phyloP scores from a whole-genome alignment of 2,113 vertebrate species.

The Notarius lentiginosus region DNA sequence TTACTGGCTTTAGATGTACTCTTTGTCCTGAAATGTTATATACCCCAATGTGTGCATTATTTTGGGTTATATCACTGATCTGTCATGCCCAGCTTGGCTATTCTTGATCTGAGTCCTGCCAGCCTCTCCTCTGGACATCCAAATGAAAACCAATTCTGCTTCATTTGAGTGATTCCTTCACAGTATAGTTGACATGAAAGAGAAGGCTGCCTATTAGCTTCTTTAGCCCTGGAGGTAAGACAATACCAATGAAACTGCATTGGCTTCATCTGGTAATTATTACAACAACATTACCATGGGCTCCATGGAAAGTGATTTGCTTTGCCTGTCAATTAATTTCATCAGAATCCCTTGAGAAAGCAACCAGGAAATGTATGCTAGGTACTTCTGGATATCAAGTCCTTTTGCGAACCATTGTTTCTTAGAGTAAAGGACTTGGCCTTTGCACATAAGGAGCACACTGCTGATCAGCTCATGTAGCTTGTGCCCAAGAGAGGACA shows the following conservation, averaged over 20 bases:
- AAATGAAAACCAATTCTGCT: slow-evolving; percentile 60
- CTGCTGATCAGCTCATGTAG: neutral
- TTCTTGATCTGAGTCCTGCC: slow-evolving; percentile 64
- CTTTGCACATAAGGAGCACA: no score
- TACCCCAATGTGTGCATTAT: slow-evolving; percentile 2
- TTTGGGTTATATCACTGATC: slow-evolving; percentile 13
- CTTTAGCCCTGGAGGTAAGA: slow-evolving; percentile 68
- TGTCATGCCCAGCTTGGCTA: slow-evolving; percentile 52
- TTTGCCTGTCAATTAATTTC: slow-evolving; percentile 76
- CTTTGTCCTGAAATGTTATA: neutral
- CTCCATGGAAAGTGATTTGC: slow-evolving; percentile 70
- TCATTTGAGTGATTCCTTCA: slow-evolving; percentile 62
- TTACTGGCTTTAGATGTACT: neutral
- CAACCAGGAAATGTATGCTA: slow-evolving; percentile 6
- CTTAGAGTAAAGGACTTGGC: neutral
- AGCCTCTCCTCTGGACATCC: slow-evolving; percentile 48
- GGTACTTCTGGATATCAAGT: slow-evolving; percentile 19
- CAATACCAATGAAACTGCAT: slow-evolving; percentile 65
- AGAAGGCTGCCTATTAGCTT: slow-evolving; percentile 72
- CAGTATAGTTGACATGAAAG: slow-evolving; percentile 66
- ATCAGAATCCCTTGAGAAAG: slow-evolving; percentile 61
- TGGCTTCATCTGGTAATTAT: slow-evolving; percentile 70
- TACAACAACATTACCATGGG: slow-evolving; percentile 71
- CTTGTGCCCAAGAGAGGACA: slow-evolving; percentile 31
- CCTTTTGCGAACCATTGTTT: neutral